These are phyloP conservation scores for Intellagama lesueurii DNA, from an alignment of 2,797 vertebrate species.

Conservation along the genomic window DNA sequence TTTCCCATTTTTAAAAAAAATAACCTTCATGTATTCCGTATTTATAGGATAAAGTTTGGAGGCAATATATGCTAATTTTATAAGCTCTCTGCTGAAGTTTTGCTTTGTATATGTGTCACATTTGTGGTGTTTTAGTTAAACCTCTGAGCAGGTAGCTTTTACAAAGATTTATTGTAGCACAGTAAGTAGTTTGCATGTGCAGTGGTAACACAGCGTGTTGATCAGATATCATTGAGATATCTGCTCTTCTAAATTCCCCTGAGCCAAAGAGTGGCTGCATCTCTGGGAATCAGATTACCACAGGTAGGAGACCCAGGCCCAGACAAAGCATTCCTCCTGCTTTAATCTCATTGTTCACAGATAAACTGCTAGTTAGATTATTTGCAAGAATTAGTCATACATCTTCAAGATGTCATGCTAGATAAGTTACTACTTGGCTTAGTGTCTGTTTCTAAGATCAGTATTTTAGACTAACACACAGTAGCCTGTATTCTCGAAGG, in stretches of 20 bases:
- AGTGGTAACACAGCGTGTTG: background rate
- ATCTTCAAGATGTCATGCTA: background rate
- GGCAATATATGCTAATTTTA: background rate
- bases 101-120: background rate
- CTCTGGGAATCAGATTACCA: conserved; percentile 41
- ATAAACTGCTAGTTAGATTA: conserved; percentile 19
- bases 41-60: background rate
- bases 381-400: conserved; percentile 43
- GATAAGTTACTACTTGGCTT: background rate
- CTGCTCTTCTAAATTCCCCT: background rate
- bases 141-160: conserved; percentile 12
- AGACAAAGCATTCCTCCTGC: conserved; percentile 33
- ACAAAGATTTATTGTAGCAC: background rate
- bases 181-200: conserved; percentile 7
- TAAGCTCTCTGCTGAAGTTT: conserved; percentile 1
- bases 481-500: background rate
- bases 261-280: conserved; percentile 26
- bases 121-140: background rate
- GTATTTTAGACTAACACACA: background rate
- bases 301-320: background rate
- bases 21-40: background rate
- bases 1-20: background rate
- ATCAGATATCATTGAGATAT: conserved; percentile 35
- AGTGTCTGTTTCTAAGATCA: conserved; percentile 9
- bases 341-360: conserved; percentile 47